phyloP scores from a whole-genome alignment of 2,888 invertebrate species.

The Cheilosia vernalis region DNA sequence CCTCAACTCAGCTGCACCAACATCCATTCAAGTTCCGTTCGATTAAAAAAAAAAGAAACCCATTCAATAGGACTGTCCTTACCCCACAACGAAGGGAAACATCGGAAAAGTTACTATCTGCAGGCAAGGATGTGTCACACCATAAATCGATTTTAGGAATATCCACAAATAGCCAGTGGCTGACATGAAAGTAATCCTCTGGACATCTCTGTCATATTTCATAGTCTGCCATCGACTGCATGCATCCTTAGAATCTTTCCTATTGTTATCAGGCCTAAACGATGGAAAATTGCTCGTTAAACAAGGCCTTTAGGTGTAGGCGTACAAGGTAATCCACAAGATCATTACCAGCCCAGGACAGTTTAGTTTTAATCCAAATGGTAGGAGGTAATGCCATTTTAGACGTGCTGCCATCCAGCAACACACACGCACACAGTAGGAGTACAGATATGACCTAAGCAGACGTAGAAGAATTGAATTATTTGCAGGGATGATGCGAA shows the following conservation, averaged over 20 bases:
- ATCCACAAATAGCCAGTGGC: constrained; percentile 58
- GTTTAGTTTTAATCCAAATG: constrained; percentile 52
- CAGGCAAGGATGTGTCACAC: constrained; percentile 26
- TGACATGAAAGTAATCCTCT: constrained; percentile 47
- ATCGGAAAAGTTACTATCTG: constrained; percentile 15
- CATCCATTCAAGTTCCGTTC: constrained; percentile 9
- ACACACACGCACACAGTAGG: no score
- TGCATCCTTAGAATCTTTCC: not conserved
- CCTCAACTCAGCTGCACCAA: no score
- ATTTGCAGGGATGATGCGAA: not conserved
- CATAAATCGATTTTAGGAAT: constrained; percentile 55
- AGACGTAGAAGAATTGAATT: constrained; percentile 10
- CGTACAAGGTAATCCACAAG: constrained; percentile 41
- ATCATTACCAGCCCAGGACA: constrained; percentile 47
- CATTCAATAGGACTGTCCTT: constrained; percentile 36
- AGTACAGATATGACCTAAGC: not conserved
- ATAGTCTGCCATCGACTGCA: constrained; percentile 26
- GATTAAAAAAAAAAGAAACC: constrained; percentile 10
- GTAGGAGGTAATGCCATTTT: constrained; percentile 10
- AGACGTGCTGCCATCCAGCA: no score
- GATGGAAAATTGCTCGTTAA: constrained; percentile 53
- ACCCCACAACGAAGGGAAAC: not conserved
- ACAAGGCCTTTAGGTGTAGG: constrained; percentile 51
- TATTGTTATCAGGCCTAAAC: constrained; percentile 45
- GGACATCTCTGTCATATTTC: constrained; percentile 41